A percentile compares a stretch with the other conserved stretches of the same genome.
These are phyloP conservation scores for Aurelia sp. DNA, from an alignment of 30 jellyfish, hydroid and myxozoan genomes.

Conservation along the genomic window DNA sequence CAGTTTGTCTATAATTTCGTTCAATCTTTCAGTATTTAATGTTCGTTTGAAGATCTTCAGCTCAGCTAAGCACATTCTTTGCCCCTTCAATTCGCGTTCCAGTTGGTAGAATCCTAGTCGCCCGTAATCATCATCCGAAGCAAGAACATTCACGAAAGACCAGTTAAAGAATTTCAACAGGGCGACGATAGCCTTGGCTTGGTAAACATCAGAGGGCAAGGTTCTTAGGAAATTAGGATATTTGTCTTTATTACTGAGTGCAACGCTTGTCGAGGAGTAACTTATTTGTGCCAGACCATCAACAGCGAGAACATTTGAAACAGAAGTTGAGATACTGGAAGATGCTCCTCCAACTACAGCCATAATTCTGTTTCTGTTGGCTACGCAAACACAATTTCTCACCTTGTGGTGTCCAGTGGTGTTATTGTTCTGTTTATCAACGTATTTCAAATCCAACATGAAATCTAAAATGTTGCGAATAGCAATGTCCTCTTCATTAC, in stretches of 20 bases:
- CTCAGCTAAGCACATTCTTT: constrained; percentile 80
- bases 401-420: neutral
- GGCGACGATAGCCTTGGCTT: constrained; percentile 81
- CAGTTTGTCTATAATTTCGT: constrained; percentile 34
- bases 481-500: constrained; percentile 77
- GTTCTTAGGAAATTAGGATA: constrained; percentile 80
- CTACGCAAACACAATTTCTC: constrained; percentile 39
- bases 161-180: constrained; percentile 60
- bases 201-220: constrained; percentile 83
- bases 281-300: constrained; percentile 86
- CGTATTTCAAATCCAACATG: constrained; percentile 48
- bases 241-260: constrained; percentile 48
- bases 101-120: constrained; percentile 72
- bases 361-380: constrained; percentile 25
- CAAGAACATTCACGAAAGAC: constrained; percentile 79
- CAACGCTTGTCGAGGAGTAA: constrained; percentile 78
- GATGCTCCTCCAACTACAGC: constrained; percentile 88
- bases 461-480: constrained; percentile 71
- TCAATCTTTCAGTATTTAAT: constrained; percentile 22
- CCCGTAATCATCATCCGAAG: constrained; percentile 93
- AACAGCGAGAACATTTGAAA: constrained; percentile 73
- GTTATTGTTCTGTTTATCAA: neutral
- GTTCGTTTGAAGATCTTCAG: constrained; percentile 59
- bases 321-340: constrained; percentile 70
- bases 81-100: constrained; percentile 53